Evolutionary conservation across 2,888 invertebrate species (phyloP).

Genomic region (Thymelicus acteon): DNA sequence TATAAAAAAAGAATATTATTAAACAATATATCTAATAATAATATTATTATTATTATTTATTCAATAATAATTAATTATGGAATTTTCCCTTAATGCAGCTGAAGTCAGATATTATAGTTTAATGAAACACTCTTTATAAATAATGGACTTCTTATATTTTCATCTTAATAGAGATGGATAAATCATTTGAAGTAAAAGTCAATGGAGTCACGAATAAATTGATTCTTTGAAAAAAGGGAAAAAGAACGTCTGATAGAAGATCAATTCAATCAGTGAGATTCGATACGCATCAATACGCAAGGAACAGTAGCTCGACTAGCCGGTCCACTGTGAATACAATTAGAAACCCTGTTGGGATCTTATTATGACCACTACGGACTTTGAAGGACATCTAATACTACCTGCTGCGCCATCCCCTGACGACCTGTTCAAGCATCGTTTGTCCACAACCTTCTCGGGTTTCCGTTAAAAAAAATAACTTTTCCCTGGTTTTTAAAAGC

Average conservation of each 20-base stretch:
- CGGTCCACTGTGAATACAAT: conserved; percentile 49
- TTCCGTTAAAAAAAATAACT: conserved; percentile 71
- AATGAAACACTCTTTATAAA: background rate
- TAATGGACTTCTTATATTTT: conserved; percentile 27
- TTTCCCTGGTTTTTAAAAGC: conserved; percentile 63
- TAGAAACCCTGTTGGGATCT: conserved; percentile 33
- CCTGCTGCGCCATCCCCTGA: conserved; percentile 24
- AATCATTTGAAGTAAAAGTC: conserved; percentile 57
- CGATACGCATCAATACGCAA: conserved; percentile 65
- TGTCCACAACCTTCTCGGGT: conserved; percentile 77
- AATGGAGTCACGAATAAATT: conserved; percentile 68
- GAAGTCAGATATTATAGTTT: too few relatives aligned
- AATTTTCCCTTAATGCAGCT: too few relatives aligned
- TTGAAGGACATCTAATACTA: conserved; percentile 35
- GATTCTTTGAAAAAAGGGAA: conserved; percentile 57
- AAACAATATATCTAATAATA: too few relatives aligned
- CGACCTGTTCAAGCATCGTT: conserved; percentile 46
- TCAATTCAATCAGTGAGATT: conserved; percentile 77
- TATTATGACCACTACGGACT: conserved; percentile 32
- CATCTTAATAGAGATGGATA: conserved; percentile 33
- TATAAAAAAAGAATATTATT: too few relatives aligned
- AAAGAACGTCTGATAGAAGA: conserved; percentile 67
- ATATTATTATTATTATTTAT: too few relatives aligned
- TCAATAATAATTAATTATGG: too few relatives aligned
- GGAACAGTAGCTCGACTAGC: conserved; percentile 58